These are phyloP conservation scores for Enteromius radiatus DNA, from an alignment of 2,797 vertebrate genomes.

Conservation along the genomic window DNA sequence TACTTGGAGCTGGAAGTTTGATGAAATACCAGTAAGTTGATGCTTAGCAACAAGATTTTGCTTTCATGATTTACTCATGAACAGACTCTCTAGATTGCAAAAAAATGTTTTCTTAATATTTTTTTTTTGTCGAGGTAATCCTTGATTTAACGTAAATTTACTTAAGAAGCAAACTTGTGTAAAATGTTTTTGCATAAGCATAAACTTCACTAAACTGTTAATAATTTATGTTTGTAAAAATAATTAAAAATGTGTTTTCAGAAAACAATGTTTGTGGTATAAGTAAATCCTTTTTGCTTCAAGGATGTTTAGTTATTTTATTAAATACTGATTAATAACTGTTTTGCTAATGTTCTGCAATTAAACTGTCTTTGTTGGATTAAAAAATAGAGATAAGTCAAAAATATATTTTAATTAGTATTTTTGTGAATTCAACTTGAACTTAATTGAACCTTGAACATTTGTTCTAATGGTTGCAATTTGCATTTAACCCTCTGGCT, in stretches of 20 bases:
- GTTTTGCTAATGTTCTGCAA: not conserved
- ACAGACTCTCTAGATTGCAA: not conserved
- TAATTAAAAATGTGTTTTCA: not conserved
- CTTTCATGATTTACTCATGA: constrained; percentile 17
- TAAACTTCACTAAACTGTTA: not conserved
- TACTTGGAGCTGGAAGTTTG: constrained; percentile 44
- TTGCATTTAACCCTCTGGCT: not conserved
- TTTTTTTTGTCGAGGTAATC: not conserved
- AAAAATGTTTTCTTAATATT: not conserved
- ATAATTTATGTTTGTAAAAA: not conserved
- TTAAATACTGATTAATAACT: not conserved
- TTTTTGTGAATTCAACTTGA: not conserved
- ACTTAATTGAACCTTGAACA: constrained; percentile 6
- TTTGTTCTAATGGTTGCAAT: not conserved
- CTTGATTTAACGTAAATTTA: not conserved
- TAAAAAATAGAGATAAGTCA: not conserved
- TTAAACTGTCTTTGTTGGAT: not conserved
- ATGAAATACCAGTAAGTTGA: constrained; percentile 52
- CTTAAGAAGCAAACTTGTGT: not conserved
- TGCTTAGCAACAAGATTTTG: constrained; percentile 62
- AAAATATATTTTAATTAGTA: not conserved
- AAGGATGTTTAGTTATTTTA: not conserved
- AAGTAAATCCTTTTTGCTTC: not conserved
- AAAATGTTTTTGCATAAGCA: not conserved
- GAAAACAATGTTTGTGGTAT: not conserved